Evolutionary conservation across 2,888 invertebrate species (phyloP), one percentile per base, ranked within the genome.

Genomic region (Periphyllus acericola): DNA sequence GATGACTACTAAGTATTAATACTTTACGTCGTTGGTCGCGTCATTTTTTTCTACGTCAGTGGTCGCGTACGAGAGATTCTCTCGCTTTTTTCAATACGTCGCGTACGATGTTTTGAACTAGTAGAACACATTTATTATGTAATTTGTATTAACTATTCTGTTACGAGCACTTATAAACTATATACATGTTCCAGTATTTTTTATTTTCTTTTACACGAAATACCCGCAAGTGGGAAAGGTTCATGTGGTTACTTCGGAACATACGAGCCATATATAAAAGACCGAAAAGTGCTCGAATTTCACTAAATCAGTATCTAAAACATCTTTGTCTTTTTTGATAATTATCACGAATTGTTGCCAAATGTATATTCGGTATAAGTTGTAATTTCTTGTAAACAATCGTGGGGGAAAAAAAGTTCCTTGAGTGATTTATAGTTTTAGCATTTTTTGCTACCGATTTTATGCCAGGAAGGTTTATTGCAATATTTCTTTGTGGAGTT

Each of bases 221-320:
- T 60, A 79, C n/a, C n/a, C n/a, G 14, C 66, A 83, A 79, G 76
- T 66, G 68, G 25, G 68, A 52, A 46, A 86, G 36, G 74, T 55
- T 74, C 55, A 55, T 52, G 40, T 72, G 32, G 21, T 72, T 74
- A 74, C 25, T 74, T 72, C 75, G 52, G 72, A 83, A 83, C 72
- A 83, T 75, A 83, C 83, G 72, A 72, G 60, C 75, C 52, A 83
- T 74, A 83, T 83, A 83, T 76, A 83, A 83, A 14, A 83, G 76
- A 75, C 83, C 75, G 40, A 83, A 17, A 83, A 83, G 75, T 83
- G 83, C 83, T 76, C 75, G 76, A 60, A 75, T 75, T 83, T 75
- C 75, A 32, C 74, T 76, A 74, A 66, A 66, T n/a, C n/a, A n/a
- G n/a, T n/a, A n/a, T n/a, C n/a, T n/a, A n/a, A n/a, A n/a, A n/a